phyloP scores from a whole-genome alignment of 2,797 vertebrate species.

The Helicolenus hilgendorfi region DNA sequence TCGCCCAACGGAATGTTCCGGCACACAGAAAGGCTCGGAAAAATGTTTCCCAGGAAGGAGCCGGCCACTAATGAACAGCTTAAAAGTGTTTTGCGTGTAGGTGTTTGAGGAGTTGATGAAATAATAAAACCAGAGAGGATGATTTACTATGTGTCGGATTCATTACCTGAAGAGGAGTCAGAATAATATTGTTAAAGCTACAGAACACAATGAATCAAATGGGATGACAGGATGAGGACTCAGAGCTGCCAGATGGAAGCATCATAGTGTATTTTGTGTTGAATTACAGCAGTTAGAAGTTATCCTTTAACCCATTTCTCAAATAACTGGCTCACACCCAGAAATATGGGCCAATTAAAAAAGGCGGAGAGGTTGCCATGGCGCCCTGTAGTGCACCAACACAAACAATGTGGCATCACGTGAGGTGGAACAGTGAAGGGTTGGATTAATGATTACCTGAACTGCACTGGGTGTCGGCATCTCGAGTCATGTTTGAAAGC shows the following conservation, averaged over 20 bases:
- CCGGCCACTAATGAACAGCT: neutral
- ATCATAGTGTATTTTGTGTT: neutral
- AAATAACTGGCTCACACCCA: neutral
- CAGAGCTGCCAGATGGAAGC: neutral
- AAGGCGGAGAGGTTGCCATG: neutral
- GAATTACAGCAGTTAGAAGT: neutral
- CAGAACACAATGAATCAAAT: neutral
- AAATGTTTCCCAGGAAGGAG: neutral
- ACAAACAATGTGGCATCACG: neutral
- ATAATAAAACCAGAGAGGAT: neutral
- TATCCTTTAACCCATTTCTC: neutral
- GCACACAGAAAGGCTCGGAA: conserved; percentile 22
- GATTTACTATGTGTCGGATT: neutral
- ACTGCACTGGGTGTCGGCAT: neutral
- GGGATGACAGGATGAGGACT: neutral
- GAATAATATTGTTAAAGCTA: neutral
- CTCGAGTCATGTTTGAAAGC: neutral
- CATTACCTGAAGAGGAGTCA: no score
- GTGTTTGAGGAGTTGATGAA: neutral
- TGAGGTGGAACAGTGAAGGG: neutral
- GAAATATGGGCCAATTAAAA: neutral
- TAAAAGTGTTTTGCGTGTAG: neutral
- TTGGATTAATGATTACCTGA: conserved; percentile 15
- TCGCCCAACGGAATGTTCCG: conserved; percentile 71
- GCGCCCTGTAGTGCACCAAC: neutral